Conservation (phyloP, 2,888 invertebrate species). For the Eumacrocentrus americanus region DNA sequence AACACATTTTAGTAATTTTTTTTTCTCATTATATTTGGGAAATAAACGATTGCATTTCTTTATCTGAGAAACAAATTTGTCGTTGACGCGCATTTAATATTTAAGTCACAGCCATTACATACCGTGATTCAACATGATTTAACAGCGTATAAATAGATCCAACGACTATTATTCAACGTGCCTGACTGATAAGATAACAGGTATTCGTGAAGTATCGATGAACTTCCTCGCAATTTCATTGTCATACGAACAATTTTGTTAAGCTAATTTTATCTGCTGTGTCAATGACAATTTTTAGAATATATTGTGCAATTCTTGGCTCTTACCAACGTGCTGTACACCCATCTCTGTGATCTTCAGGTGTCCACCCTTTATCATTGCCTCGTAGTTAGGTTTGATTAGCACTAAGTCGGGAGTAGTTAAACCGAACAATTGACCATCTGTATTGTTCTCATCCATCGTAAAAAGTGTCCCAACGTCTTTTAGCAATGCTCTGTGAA, state of each 20-base stretch:
- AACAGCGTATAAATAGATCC: not conserved
- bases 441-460: conserved; percentile 73
- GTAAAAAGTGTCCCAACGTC: conserved; percentile 80
- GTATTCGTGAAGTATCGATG: not conserved
- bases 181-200: not conserved
- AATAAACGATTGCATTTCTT: no score
- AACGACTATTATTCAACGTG: not conserved
- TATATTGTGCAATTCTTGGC: not conserved
- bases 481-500: conserved; percentile 74
- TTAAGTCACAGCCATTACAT: not conserved
- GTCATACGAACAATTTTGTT: not conserved
- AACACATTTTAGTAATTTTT: no score
- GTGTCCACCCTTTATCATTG: conserved; percentile 84
- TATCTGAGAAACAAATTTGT: no score
- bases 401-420: conserved; percentile 75
- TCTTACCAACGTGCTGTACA: conserved; percentile 72
- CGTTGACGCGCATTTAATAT: not conserved
- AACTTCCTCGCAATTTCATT: not conserved
- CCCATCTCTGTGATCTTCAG: conserved; percentile 85
- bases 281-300: not conserved
- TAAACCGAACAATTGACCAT: conserved; percentile 82
- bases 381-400: conserved; percentile 88
- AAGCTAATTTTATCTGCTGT: not conserved
- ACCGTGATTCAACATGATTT: not conserved
- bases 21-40: no score